Conservation (phyloP, 2,113 vertebrate genomes). For the Argyrosomus japonicus region DNA sequence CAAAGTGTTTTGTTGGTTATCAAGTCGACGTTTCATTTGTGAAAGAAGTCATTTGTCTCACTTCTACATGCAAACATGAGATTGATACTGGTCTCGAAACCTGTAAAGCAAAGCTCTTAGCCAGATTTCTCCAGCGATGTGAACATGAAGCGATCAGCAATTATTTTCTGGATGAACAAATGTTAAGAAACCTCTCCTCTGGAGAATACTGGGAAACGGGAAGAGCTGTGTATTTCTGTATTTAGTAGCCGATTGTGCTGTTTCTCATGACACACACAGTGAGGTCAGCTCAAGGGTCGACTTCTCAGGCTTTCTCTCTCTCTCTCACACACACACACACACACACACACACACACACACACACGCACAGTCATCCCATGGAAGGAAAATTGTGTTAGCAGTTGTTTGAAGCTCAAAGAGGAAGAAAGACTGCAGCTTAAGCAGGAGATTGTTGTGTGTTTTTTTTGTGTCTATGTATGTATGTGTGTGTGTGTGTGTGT, state of each 20-base stretch:
- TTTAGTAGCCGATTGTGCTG: neutral
- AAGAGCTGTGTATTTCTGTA: slow-evolving; percentile 18
- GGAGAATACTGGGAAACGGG: slow-evolving; percentile 59
- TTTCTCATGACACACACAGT: slow-evolving; percentile 66
- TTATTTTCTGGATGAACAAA: neutral
- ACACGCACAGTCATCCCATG: neutral
- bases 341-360: neutral
- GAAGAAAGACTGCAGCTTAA: slow-evolving; percentile 21
- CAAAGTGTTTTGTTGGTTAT: neutral
- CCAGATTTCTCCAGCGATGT: neutral
- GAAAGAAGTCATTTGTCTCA: neutral
- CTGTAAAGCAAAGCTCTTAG: neutral
- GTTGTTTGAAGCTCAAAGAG: slow-evolving; percentile 19
- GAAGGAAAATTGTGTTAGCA: neutral
- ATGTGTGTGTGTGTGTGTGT: neutral
- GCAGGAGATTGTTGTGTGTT: slow-evolving; percentile 7
- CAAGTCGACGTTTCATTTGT: neutral
- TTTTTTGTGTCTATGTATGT: neutral
- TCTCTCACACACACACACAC: neutral
- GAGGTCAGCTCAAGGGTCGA: slow-evolving; percentile 35
- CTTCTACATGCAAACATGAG: neutral
- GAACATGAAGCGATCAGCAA: neutral
- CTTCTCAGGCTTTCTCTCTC: slow-evolving; percentile 40
- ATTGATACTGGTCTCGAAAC: too few relatives aligned
- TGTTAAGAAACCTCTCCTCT: neutral